A percentile compares a stretch with the other conserved stretches of the same genome.
phyloP scores from a whole-genome alignment of 1,140 invertebrate species.

The Drosophila rhopaloa region DNA sequence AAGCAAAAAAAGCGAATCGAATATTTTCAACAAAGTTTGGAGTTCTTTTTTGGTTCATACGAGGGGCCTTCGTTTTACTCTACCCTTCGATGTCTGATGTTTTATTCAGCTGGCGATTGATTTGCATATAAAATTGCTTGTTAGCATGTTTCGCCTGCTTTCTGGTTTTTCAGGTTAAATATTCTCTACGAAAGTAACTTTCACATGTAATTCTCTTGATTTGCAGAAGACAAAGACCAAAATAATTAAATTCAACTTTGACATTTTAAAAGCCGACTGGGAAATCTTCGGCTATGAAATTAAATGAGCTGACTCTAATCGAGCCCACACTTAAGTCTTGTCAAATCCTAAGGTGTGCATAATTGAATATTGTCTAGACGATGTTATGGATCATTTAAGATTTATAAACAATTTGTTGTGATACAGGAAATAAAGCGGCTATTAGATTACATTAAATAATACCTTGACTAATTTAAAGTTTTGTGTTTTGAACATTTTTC shows the following conservation, averaged over 20 bases:
- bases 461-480: no score
- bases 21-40: constrained; percentile 7
- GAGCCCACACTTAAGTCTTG: constrained; percentile 16
- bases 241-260: constrained; percentile 53
- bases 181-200: constrained; percentile 41
- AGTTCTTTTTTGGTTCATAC: constrained; percentile 3
- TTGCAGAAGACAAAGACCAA: neutral
- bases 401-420: neutral
- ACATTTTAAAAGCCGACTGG: constrained; percentile 45
- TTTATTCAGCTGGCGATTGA: constrained; percentile 65
- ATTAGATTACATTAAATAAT: no score
- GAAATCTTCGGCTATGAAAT: constrained; percentile 47
- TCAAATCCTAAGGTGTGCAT: constrained; percentile 12
- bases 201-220: constrained; percentile 43
- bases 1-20: constrained; percentile 40
- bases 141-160: constrained; percentile 50
- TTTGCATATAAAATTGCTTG: constrained; percentile 76
- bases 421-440: neutral
- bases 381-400: constrained; percentile 6
- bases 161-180: constrained; percentile 38
- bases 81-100: constrained; percentile 47
- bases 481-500: neutral
- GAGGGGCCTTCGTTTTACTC: neutral
- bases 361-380: constrained; percentile 26
- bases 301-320: constrained; percentile 23